Evolutionary conservation across 37 sponge, comb jelly and placozoan species (phyloP), one percentile per base, ranked within the genome.

Genomic region (Chondrilla cf. caribensis): DNA sequence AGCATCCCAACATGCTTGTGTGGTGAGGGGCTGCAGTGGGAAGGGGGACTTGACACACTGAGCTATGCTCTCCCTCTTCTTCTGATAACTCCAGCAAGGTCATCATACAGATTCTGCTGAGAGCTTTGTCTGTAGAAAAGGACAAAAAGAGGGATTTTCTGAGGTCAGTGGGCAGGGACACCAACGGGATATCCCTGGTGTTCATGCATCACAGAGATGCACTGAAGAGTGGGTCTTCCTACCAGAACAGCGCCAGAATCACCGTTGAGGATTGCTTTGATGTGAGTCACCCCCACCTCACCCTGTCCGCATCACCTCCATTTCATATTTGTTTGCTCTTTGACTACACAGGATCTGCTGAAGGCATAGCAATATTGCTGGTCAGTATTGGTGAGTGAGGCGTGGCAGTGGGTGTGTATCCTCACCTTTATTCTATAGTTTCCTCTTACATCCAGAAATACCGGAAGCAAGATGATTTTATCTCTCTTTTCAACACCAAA

Each of bases 171-270:
- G 84, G 84, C 1, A 41, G 79, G 54, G 78, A 43, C 25, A 26
- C 57, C 35, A 37, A 36, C 29, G 89, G 85, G 15, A 26, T 89
- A 25, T 55, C 57, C 0, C 66, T 89, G 54, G 85, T 76, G 28
- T 89, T 54, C 81, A 73, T 89, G 81, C 75, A 89, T 72, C 89
- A 89, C 44, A 41, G 11, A 2, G 89, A 89, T 54, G 55, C 89
- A 2, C 89, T 89, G 24, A 44, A 31, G 29, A 72, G 78, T 44
- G 81, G 85, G 0, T 43, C 83, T 43, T 88, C 88, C 62, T 83
- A 88, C 47, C 84, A 83, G 29, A 88, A 83, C 60, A 40, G 55
- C 28, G 55, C 77, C 15, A 80, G 47, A 5, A 73, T 73, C 25
- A 8, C 41, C 3, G 43, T 73, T 37, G 76, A 73, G 18, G 76